Percentiles rank a stretch among this genome's conserved stretches.
Evolutionary conservation across 2,113 vertebrate species (phyloP).

Genomic region (Heterotilapia buettikoferi): DNA sequence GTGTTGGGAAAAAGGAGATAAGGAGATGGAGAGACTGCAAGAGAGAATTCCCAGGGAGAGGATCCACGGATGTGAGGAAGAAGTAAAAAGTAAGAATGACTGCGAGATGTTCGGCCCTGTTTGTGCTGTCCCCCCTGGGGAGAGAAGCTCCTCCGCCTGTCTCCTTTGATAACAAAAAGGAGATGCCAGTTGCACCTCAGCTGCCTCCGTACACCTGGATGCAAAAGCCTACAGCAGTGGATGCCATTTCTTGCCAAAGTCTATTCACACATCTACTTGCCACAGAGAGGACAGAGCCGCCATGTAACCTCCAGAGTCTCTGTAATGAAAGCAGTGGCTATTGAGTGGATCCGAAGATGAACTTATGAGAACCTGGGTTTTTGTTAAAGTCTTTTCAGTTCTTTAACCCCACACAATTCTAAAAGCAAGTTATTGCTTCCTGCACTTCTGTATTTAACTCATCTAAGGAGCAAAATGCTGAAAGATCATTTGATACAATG

Average conservation of each 20-base stretch:
- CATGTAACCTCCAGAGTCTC: neutral
- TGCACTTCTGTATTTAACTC: neutral
- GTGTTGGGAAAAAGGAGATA: neutral
- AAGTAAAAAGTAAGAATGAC: neutral
- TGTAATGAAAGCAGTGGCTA: neutral
- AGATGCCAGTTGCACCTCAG: slow-evolving; percentile 34
- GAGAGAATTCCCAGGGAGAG: neutral
- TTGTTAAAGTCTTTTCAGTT: neutral
- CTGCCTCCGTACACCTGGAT: neutral
- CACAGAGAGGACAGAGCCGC: neutral
- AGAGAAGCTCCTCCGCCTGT: slow-evolving; percentile 31
- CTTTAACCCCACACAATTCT: neutral
- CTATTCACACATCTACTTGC: slow-evolving; percentile 28
- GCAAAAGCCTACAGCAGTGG: slow-evolving; percentile 9
- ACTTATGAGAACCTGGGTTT: neutral
- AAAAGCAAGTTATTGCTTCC: neutral
- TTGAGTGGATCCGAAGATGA: neutral
- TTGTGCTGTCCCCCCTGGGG: neutral
- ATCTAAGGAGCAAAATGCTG: neutral
- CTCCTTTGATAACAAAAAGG: slow-evolving; percentile 43
- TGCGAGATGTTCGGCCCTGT: neutral
- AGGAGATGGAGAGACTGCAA: neutral
- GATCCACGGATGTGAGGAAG: neutral
- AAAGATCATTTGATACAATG: neutral
- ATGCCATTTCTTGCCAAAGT: slow-evolving; percentile 42